Base-by-base conservation (phyloP, 2,888 invertebrate genomes). In the Scaptomyza parva region DNA sequence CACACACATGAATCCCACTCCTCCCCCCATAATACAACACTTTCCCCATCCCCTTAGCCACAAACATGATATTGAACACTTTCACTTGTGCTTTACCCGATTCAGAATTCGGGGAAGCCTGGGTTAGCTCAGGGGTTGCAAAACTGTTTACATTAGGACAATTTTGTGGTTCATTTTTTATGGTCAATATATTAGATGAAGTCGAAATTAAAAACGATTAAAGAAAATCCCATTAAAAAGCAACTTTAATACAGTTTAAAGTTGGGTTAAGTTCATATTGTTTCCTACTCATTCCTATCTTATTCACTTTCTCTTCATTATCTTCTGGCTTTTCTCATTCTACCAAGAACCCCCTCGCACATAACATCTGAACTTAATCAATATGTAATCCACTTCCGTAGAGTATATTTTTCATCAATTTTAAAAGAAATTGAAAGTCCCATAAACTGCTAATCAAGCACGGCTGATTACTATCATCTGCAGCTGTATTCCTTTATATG, bases 121-220 rank as follows among this genome's bases (percentile, higher is more conserved):
- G 35, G 12, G 35, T 18, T 9, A 28, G n/a, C n/a, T n/a, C 54
- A 37, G 47, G 72, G 72, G 73, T 73, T 72, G 63, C 47, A 47
- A 57, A 59, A 20, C n/a, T 20, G 33, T 47, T 54, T 40, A 48
- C 8, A 44, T 40, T 33, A 28, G 50, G 35, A 18, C 55, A 51
- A 12, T 50, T 44, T 52, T 28, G 40, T 18, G 45, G 37, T 1
- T 18, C 33, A 17, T 40, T 62, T 57, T 58, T 63, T 51, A 55
- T 43, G 33, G 39, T 30, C 30, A 39, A 37, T 17, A 35, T 33
- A 48, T 52, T 40, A 30, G 55, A 47, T 65, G 22, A 33, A 43
- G 48, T 30, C n/a, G 28, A 43, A 51, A 51, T 47, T 48, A 22
- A 39, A 52, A 52, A n/a, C 30, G 37, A 47, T 47, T 26, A n/a